phyloP scores from a whole-genome alignment of 2,888 invertebrate genomes.

The Diarsia mendica region DNA sequence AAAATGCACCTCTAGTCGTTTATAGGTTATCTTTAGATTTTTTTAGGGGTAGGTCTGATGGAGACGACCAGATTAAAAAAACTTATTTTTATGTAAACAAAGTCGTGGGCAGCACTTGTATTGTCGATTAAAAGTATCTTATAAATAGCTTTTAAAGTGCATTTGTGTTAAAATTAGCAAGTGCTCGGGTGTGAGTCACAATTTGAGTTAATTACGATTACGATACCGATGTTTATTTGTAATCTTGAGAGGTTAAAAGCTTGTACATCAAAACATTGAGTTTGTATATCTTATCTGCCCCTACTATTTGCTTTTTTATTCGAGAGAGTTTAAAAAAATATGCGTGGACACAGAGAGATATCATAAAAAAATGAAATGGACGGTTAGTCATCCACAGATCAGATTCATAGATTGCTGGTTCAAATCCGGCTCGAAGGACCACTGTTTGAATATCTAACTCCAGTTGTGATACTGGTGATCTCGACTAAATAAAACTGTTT shows the following conservation, averaged over 20 bases:
- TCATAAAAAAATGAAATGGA: no score
- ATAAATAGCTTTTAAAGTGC: conserved; percentile 17
- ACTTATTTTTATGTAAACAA: background rate
- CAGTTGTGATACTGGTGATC: no score
- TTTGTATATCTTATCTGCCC: conserved; percentile 25
- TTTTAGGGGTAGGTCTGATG: no score
- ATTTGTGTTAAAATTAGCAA: conserved; percentile 41
- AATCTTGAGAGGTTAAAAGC: conserved; percentile 58
- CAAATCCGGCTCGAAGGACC: conserved; percentile 3
- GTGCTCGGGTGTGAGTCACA: conserved; percentile 36
- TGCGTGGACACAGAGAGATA: no score
- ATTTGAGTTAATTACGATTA: conserved; percentile 48
- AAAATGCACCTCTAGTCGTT: no score
- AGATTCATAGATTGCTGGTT: conserved; percentile 90
- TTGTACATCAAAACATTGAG: conserved; percentile 39
- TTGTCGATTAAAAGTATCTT: background rate
- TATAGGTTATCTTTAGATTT: no score
- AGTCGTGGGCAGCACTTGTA: background rate
- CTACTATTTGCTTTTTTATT: conserved; percentile 24
- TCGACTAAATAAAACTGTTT: no score
- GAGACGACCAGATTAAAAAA: no score
- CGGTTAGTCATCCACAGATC: no score
- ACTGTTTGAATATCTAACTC: no score
- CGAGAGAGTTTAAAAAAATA: no score
- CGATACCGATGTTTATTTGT: conserved; percentile 49